Conservation (phyloP, 2,888 invertebrate genomes). For the Colostygia pectinataria region DNA sequence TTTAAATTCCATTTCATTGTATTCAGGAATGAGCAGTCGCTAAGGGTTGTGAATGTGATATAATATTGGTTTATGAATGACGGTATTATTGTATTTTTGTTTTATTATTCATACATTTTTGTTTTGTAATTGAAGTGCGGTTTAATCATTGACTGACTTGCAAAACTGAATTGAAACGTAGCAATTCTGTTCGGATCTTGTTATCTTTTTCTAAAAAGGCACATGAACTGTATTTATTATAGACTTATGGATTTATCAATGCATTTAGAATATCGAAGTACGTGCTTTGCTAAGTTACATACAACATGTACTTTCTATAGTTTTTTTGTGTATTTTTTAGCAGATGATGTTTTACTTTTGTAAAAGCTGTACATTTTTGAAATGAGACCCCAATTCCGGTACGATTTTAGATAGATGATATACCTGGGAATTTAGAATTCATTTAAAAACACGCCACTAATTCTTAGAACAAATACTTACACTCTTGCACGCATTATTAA, state of each 20-base stretch:
- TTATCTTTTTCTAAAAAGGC: too few relatives aligned
- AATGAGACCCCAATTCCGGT: conserved; percentile 6
- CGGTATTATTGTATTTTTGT: conserved; percentile 5
- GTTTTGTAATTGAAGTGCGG: not conserved
- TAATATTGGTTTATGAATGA: conserved; percentile 10
- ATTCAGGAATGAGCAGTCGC: conserved; percentile 38
- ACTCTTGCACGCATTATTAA: conserved; percentile 8
- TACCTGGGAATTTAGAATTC: not conserved
- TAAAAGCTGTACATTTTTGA: not conserved
- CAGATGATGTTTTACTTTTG: not conserved
- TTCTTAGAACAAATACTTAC: conserved; percentile 3
- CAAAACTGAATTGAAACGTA: too few relatives aligned
- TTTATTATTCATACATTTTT: too few relatives aligned
- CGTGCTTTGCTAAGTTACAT: too few relatives aligned
- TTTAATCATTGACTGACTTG: too few relatives aligned
- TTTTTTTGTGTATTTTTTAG: not conserved
- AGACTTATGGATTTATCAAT: conserved; percentile 1
- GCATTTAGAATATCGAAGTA: conserved; percentile 8
- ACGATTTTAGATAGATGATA: conserved; percentile 1
- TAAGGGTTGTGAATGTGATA: conserved; percentile 51
- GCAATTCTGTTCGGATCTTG: not conserved
- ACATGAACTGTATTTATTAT: not conserved
- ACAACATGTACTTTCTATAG: too few relatives aligned
- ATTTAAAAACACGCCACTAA: not conserved
- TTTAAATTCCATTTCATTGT: conserved; percentile 37